Base-by-base conservation (phyloP, 2,113 vertebrate species). In the Urocitellus parryii region DNA sequence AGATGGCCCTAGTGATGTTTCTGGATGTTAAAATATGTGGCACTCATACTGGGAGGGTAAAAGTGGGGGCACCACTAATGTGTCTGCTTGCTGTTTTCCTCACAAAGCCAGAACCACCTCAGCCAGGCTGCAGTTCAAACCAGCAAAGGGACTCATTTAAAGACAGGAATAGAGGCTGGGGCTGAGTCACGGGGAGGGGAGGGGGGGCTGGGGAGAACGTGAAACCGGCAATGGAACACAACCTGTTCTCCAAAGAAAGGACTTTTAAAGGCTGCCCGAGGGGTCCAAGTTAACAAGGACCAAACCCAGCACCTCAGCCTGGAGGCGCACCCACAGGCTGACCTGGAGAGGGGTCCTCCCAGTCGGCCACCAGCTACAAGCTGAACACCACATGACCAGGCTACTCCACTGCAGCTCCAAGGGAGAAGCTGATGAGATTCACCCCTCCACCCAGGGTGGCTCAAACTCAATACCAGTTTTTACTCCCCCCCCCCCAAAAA, bases 371-470 rank as follows among this genome's bases (percentile, higher is more conserved):
- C 37, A 34, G 37, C 13, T 0, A 11, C 32, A 5, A 18, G 56
- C 42, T 0, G 13, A 25, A 22, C 25, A 6, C 25, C 34, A 25
- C 0, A 1, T 0, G 22, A 17, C 12, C 29, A 1, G 12, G 12
- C 6, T 13, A 32, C 16, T 8, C 51, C 20, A 0, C 0, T 17
- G 7, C 20, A 58, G 56, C 56, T 58, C 7, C 56, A 20, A 58
- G 56, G 20, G 56, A 58, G 56, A 20, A 58, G 56, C 56, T 20
- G 56, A 22, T 22, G 56, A 58, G 20, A 7, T 58, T 8, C 56
- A 20, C 18, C 13, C 25, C 48, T 29, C 39, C 39, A 63, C 27
- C 51, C 72, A 20, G 18, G 1, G 0, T 4, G 29, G 65, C 12
- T 18, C n/a, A n/a, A 3, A 18, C 67, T 12, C 2, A 27, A 51